Evolutionary conservation across 2,797 vertebrate genomes (phyloP).

Genomic region (Iguana delicatissima): DNA sequence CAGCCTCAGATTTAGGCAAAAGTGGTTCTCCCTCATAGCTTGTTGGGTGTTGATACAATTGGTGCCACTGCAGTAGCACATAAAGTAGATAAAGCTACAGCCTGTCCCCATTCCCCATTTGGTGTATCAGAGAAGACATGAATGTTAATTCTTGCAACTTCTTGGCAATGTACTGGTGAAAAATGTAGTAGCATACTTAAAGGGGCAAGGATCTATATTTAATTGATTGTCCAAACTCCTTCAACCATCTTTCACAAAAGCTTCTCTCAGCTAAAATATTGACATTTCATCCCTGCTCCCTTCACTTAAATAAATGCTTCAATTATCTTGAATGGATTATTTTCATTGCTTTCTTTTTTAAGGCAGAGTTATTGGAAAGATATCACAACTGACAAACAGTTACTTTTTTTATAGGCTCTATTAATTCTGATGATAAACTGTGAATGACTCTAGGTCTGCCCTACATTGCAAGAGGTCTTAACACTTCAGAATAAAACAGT

Average conservation of each 20-base stretch:
- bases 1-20: neutral
- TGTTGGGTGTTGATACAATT: neutral
- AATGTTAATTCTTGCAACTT: slow-evolving; percentile 17
- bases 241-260: slow-evolving; percentile 31
- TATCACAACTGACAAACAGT: slow-evolving; percentile 24
- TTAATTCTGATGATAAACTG: slow-evolving; percentile 15
- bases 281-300: slow-evolving; percentile 39
- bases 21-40: neutral
- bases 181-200: neutral
- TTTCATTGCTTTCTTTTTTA: slow-evolving; percentile 28
- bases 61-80: neutral
- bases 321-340: slow-evolving; percentile 51
- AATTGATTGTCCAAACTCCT: slow-evolving; percentile 29
- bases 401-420: neutral
- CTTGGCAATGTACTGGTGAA: slow-evolving; percentile 3
- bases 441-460: slow-evolving; percentile 35
- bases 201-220: slow-evolving; percentile 22
- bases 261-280: neutral
- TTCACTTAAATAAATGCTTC: slow-evolving; percentile 51
- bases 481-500: neutral
- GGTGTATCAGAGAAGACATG: neutral
- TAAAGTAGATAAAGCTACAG: neutral
- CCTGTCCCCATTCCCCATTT: neutral
- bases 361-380: slow-evolving; percentile 20
- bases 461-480: slow-evolving; percentile 1